phyloP scores from a whole-genome alignment of 2,888 invertebrate genomes.

The Coenonympha glycerion region DNA sequence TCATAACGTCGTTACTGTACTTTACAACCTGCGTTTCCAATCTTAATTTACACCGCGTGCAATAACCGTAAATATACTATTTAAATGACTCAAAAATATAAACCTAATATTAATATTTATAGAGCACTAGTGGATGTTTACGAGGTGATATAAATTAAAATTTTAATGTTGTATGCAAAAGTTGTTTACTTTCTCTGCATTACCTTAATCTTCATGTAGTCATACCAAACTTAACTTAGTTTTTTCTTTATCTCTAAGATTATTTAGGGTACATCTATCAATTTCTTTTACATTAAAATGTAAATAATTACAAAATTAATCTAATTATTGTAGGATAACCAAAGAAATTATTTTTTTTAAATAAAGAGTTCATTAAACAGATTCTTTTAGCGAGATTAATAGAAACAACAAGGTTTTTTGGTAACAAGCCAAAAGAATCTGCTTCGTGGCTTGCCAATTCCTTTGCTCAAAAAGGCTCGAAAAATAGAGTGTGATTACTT shows the following conservation, averaged over 20 bases:
- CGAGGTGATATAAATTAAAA: background rate
- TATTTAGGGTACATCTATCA: too few relatives aligned
- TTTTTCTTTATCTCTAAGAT: too few relatives aligned
- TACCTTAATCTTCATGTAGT: too few relatives aligned
- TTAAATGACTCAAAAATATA: slow-evolving; percentile 6
- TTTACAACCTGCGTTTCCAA: slow-evolving; percentile 13
- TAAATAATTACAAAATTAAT: too few relatives aligned
- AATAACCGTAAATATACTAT: slow-evolving; percentile 14
- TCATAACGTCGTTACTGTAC: slow-evolving; percentile 14
- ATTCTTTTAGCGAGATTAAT: background rate
- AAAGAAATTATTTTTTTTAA: too few relatives aligned
- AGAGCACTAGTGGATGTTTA: background rate
- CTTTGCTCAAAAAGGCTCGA: slow-evolving; percentile 11
- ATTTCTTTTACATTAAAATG: too few relatives aligned
- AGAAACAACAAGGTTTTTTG: background rate
- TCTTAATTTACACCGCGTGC: slow-evolving; percentile 17
- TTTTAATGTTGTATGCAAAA: background rate
- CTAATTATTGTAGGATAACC: too few relatives aligned
- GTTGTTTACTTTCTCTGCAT: background rate
- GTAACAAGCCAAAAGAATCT: background rate
- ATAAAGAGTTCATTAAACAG: too few relatives aligned
- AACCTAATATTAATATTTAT: background rate
- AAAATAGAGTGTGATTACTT: slow-evolving; percentile 24
- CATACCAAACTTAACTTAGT: too few relatives aligned
- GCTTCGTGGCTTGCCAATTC: slow-evolving; percentile 1